Conservation (phyloP, 2,888 invertebrate genomes). For the Dolomedes plantarius region DNA sequence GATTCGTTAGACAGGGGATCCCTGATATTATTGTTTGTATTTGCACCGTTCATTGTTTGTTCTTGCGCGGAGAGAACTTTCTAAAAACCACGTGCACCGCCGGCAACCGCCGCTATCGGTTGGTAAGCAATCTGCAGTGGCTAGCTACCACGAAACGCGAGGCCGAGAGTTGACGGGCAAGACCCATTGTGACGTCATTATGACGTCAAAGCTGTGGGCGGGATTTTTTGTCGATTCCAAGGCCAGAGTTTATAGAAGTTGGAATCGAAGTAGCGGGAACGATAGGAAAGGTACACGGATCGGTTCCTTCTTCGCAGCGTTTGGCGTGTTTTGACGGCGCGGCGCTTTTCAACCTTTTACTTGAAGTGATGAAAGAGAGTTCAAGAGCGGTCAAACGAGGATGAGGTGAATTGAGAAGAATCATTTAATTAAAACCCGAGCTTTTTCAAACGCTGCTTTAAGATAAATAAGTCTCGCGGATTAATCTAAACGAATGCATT, state of each 20-base stretch:
- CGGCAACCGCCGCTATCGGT: not conserved
- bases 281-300: too few species aligned
- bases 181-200: slow-evolving; percentile 51
- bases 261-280: too few species aligned
- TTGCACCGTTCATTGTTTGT: not conserved
- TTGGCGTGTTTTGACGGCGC: not conserved
- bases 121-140: not conserved
- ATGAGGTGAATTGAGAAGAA: too few species aligned
- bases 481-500: too few species aligned
- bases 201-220: slow-evolving; percentile 47
- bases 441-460: too few species aligned
- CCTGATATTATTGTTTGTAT: not conserved
- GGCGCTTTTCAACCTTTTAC: too few species aligned
- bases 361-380: too few species aligned
- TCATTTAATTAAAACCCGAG: too few species aligned
- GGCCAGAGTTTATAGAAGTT: not conserved
- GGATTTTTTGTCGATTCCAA: not conserved
- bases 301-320: not conserved
- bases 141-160: not conserved
- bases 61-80: not conserved
- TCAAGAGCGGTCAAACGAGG: too few species aligned
- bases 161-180: slow-evolving; percentile 47
- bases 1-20: not conserved
- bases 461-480: too few species aligned
- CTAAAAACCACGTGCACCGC: not conserved